phyloP scores from a whole-genome alignment of 2,797 vertebrate genomes.

The Anniella stebbinsi region DNA sequence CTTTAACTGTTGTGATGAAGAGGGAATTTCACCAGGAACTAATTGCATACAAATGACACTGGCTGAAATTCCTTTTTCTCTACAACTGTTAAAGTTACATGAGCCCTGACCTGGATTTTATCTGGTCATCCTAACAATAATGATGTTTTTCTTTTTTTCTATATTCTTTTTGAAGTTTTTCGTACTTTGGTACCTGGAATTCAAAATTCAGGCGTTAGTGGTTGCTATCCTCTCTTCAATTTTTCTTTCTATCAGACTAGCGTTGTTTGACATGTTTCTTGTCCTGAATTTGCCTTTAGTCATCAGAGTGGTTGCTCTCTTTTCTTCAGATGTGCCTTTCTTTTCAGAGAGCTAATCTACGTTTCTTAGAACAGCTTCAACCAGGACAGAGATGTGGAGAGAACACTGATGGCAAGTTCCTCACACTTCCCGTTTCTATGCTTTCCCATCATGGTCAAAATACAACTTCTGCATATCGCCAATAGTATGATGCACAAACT shows the following conservation, averaged over 20 bases:
- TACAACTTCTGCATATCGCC: not conserved
- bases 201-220: constrained; percentile 24
- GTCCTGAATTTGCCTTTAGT: not conserved
- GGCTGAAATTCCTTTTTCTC: too few species aligned
- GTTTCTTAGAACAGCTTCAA: not conserved
- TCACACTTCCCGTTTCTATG: not conserved
- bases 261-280: not conserved
- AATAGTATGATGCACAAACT: not conserved
- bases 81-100: too few species aligned
- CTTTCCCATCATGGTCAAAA: not conserved
- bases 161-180: not conserved
- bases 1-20: too few species aligned
- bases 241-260: constrained; percentile 26
- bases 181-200: constrained; percentile 6
- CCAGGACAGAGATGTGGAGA: not conserved
- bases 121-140: too few species aligned
- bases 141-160: constrained; percentile 28
- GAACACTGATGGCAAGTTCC: not conserved
- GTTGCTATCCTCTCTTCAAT: constrained; percentile 40
- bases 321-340: not conserved
- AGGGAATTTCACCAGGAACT: too few species aligned
- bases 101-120: too few species aligned
- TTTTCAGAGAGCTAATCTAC: not conserved
- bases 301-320: not conserved
- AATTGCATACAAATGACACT: too few species aligned